These are phyloP conservation scores for Limonius californicus DNA, from an alignment of 1,140 invertebrate genomes.

Conservation along the genomic window DNA sequence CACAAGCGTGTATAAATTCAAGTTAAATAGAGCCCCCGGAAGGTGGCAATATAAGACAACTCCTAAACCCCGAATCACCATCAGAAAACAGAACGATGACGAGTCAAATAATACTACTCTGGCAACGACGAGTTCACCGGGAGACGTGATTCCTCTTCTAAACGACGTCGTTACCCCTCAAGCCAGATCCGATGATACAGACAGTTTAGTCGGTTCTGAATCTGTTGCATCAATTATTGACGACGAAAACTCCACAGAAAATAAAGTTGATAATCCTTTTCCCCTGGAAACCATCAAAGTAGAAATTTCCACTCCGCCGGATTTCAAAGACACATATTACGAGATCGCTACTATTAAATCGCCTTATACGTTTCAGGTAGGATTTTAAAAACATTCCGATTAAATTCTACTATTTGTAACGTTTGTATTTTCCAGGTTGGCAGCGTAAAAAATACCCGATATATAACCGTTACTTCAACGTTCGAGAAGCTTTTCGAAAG, in stretches of 20 bases:
- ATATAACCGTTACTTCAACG: slow-evolving; percentile 78
- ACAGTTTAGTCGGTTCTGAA: slow-evolving; percentile 67
- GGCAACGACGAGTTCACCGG: slow-evolving; percentile 26
- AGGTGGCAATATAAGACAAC: slow-evolving; percentile 86
- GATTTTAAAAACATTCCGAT: neutral
- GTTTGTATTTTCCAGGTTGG: slow-evolving; percentile 63
- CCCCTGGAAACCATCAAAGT: slow-evolving; percentile 76
- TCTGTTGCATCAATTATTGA: slow-evolving; percentile 57
- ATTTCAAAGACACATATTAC: slow-evolving; percentile 78
- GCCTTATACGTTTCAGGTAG: slow-evolving; percentile 82
- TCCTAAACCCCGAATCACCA: slow-evolving; percentile 77
- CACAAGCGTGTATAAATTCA: slow-evolving; percentile 67
- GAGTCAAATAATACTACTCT: slow-evolving; percentile 54
- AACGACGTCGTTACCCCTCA: slow-evolving; percentile 41
- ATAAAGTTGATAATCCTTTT: slow-evolving; percentile 57
- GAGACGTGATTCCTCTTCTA: slow-evolving; percentile 31
- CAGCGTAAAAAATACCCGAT: slow-evolving; percentile 79
- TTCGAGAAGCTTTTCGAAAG: slow-evolving; percentile 68
- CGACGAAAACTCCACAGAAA: slow-evolving; percentile 54
- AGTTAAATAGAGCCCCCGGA: slow-evolving; percentile 73
- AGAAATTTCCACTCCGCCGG: slow-evolving; percentile 79
- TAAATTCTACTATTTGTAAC: neutral
- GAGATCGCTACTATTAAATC: slow-evolving; percentile 87
- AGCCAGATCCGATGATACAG: slow-evolving; percentile 52
- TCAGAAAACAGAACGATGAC: slow-evolving; percentile 66